Evolutionary conservation across 1,140 invertebrate species (phyloP).

Genomic region (Drosophila repletoides): DNA sequence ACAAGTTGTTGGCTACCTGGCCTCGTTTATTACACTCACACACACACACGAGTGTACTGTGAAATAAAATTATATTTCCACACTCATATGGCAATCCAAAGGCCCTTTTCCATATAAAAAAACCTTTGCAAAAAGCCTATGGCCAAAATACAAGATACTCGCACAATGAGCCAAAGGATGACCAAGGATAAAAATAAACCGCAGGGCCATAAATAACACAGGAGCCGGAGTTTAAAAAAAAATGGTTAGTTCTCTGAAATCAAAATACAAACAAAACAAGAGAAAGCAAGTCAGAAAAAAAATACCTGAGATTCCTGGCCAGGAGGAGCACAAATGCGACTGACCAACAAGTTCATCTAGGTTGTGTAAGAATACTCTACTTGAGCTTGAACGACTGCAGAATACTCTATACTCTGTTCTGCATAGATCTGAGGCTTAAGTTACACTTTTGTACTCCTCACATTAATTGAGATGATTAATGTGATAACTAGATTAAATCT

Average conservation of each 20-base stretch:
- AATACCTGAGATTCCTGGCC: not conserved
- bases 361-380: too few species aligned
- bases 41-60: not conserved
- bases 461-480: too few species aligned
- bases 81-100: constrained; percentile 31
- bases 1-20: constrained; percentile 44
- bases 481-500: too few species aligned
- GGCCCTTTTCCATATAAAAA: constrained; percentile 55
- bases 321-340: not conserved
- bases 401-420: too few species aligned
- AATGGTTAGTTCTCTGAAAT: constrained; percentile 21
- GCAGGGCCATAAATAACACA: constrained; percentile 61
- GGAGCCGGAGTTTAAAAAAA: constrained; percentile 48
- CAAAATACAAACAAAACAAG: constrained; percentile 40
- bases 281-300: constrained; percentile 12
- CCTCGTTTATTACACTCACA: constrained; percentile 40
- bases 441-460: too few species aligned
- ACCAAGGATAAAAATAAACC: constrained; percentile 47
- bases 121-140: constrained; percentile 48
- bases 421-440: too few species aligned
- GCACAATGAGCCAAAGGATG: constrained; percentile 48
- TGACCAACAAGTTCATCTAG: not conserved
- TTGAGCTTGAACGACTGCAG: too few species aligned
- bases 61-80: constrained; percentile 31
- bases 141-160: constrained; percentile 42